Evolutionary conservation across 1,140 invertebrate species (phyloP), one percentile per base, ranked within the genome.

Genomic region (Hyposmocoma kahamanoa): DNA sequence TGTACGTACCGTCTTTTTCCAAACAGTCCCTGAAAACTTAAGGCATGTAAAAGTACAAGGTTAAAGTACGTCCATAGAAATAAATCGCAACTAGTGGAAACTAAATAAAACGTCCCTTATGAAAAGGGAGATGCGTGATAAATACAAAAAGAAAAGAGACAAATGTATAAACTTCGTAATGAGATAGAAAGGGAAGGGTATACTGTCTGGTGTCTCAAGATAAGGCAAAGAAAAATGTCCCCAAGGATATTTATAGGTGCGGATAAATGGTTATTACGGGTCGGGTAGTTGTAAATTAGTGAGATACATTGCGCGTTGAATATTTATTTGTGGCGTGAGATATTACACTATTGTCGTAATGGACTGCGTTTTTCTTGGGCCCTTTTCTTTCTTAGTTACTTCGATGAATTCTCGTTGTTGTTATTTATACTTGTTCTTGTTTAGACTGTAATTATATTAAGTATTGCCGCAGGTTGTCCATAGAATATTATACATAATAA

Each of bases 191-290:
- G 53, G 47, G 67, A 11, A 74, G 13, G 55, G 38, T 50, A 54
- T 36, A 51, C 45, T 54, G 77, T 77, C 78, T 84, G 81, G 68
- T 59, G 63, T 64, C 60, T 57, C 52, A 42, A 77, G 81, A 84
- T 84, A 84, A 84, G 72, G 62, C 63, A 59, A 79, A 82, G 81
- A 84, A 84, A 84, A 84, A 84, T 84, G 81, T 82, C 81, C 56
- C 67, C 24, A 20, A 42, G 65, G 72, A 81, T 80, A 80, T 84
- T 76, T 84, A 77, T 80, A 62, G 64, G 57, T 59, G 55, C 38
- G 61, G 59, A 84, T 78, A 78, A 74, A 84, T 79, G 70, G 73
- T 81, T 81, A 78, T 81, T 81, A 79, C 75, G 70, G 80, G 76
- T n/a, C 11, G 15, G 15, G 32, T 65, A 67, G 67, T 66, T 72